Evolutionary conservation across 1,140 invertebrate species (phyloP).

Genomic region (Lasaia peninsularis): DNA sequence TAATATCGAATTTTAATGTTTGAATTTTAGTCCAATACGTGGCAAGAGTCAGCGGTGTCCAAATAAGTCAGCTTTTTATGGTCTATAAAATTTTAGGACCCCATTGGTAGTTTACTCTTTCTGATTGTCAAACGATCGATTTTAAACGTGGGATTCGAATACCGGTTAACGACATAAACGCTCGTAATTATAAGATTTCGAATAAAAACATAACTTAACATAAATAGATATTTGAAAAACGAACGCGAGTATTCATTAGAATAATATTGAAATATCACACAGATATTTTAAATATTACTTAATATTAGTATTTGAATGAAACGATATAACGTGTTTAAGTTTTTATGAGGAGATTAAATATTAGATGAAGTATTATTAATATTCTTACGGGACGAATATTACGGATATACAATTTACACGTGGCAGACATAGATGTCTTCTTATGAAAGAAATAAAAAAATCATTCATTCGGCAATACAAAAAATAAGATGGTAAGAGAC

Average conservation of each 20-base stretch:
- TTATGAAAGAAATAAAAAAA: too few species aligned
- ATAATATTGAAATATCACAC: neutral
- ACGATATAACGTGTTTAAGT: too few species aligned
- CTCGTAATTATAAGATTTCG: constrained; percentile 32
- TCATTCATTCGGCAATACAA: too few species aligned
- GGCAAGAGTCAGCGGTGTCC: constrained; percentile 40
- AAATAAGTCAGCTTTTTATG: constrained; percentile 64
- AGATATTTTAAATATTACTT: neutral
- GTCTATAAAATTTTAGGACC: constrained; percentile 62
- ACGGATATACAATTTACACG: too few species aligned
- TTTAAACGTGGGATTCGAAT: constrained; percentile 39
- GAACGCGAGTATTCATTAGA: neutral
- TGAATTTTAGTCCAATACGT: constrained; percentile 47
- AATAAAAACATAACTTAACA: constrained; percentile 32
- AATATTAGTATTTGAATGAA: too few species aligned
- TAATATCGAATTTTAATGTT: constrained; percentile 65
- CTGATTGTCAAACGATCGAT: constrained; percentile 56
- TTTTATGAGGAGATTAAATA: too few species aligned
- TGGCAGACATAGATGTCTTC: too few species aligned
- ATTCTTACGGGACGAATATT: too few species aligned
- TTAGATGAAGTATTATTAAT: too few species aligned
- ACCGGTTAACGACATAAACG: constrained; percentile 34
- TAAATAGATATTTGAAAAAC: constrained; percentile 1
- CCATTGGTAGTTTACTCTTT: constrained; percentile 60
- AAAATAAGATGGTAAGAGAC: too few species aligned